Conservation (phyloP, 1,140 invertebrate genomes). For the Fopius arisanus region DNA sequence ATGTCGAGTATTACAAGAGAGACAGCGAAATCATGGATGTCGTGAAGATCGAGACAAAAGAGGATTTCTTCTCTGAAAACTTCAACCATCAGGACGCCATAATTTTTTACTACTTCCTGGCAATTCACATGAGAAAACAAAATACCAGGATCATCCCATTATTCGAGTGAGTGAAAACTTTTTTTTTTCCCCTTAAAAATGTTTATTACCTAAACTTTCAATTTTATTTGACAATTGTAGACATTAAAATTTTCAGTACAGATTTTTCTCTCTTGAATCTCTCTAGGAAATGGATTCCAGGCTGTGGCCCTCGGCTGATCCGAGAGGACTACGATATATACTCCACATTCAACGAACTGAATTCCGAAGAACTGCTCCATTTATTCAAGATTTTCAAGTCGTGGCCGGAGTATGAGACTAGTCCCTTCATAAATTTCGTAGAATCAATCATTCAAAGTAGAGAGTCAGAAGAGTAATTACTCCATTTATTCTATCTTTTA, state of each 20-base stretch:
- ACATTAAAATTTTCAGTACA: background rate
- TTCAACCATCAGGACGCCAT: slow-evolving; percentile 40
- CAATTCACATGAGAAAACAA: slow-evolving; percentile 40
- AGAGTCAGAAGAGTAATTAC: background rate
- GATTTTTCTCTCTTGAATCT: slow-evolving; percentile 13
- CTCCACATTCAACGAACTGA: slow-evolving; percentile 59
- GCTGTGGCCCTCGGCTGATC: slow-evolving; percentile 61
- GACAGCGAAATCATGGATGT: slow-evolving; percentile 35
- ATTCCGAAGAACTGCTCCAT: slow-evolving; percentile 48
- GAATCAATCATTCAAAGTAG: background rate
- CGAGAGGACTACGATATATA: slow-evolving; percentile 55
- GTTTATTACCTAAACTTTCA: no score
- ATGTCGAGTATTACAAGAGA: background rate
- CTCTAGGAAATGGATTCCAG: slow-evolving; percentile 59
- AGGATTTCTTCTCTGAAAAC: slow-evolving; percentile 34
- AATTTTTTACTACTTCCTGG: slow-evolving; percentile 58
- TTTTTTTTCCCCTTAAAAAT: background rate
- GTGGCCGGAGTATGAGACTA: slow-evolving; percentile 57
- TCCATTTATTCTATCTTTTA: background rate
- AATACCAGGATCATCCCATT: slow-evolving; percentile 49
- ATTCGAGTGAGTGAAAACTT: slow-evolving; percentile 55
- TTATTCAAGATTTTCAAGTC: slow-evolving; percentile 57
- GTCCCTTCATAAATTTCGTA: slow-evolving; percentile 28
- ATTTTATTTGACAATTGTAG: background rate
- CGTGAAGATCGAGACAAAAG: slow-evolving; percentile 48